Base-by-base conservation (phyloP, 2,113 vertebrate genomes). In the Sinocyclocheilus maitianheensis region DNA sequence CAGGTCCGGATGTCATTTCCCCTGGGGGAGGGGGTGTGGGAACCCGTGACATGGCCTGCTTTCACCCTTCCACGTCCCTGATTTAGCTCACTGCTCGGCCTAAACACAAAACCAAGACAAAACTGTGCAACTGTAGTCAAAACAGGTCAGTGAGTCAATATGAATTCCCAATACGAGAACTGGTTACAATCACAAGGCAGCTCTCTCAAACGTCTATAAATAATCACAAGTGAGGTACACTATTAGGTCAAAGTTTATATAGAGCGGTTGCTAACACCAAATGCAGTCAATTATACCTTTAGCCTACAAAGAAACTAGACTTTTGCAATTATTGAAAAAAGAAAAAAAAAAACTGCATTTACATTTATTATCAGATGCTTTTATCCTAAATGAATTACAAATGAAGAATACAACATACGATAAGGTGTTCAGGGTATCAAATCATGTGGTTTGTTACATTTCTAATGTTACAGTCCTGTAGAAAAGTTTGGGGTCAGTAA, bases 41-140 rank as follows among this genome's bases (percentile, higher is more conserved):
- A 93, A 99, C 97, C 96, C 97, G 97, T 96, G 98, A 99, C 98
- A 99, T 99, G 96, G 97, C 97, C 98, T 98, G 97, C 79, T 88
- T 87, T 80, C 51, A 83, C 84, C 83, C 55, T 84, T 85, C 63
- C 62, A 48, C 62, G 51, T 85, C 85, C 89, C 85, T 63, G 75
- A 87, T 84, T 62, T 87, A 84, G 81, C 83, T 75, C 9, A 86
- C 85, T 74, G 60, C 78, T 76, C 81, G 60, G 80, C 87, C 89
- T 88, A 46, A 30, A 77, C 43, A 82, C 79, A 83, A 37, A 22
- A 83, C 12, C 67, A 81, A 84, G 58, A 71, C 30, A 55, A 53
- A 46, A 71, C 72, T 40, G 60, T 43, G 7, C 5, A 72, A 30
- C 16, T 51, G 34, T 40, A 77, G 24, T 18, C 40, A 84, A 67